Evolutionary conservation across 2,797 vertebrate species (phyloP), one percentile per base, ranked within the genome.

Genomic region (Melanogrammus aeglefinus): DNA sequence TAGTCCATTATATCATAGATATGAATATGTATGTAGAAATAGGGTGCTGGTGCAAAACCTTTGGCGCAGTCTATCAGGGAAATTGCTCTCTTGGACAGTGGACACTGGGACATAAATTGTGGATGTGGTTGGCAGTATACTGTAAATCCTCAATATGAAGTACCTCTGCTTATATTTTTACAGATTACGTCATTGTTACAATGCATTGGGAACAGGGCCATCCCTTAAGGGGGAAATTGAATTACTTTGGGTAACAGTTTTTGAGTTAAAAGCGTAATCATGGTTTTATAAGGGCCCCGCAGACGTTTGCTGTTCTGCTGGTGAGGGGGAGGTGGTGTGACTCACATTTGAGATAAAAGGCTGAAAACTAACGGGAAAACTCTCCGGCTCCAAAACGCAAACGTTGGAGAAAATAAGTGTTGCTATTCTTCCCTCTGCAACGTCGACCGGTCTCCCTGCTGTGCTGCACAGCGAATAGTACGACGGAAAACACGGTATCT

Each of bases 191-290:
- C 74, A 84, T 79, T 72, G 80, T 80, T 75, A 84, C 88, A 83
- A 82, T 80, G 87, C 83, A 84, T 70, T 83, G 86, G 88, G 83
- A 80, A 0, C 70, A 63, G 31, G 38, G 78, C 76, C 86, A 35
- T 72, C 13, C 27, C 27, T 75, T 38, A 76, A 74, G 76, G 85
- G 87, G 81, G 12, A 33, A 72, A 72, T 21, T 21, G 2, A 80
- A 84, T 81, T 79, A 69, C 75, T 75, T 80, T 85, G 71, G 80
- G 82, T 81, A 78, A 76, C 83, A 87, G 76, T 66, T 78, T 71
- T 80, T 86, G 84, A 86, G 76, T 71, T 78, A 63, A 79, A 84
- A 63, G 86, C 86, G n/a, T 77, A 82, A 85, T 84, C 71, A 81
- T 71, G 13, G 81, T 75, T 76, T 79, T 44, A 78, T 77, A 76